Evolutionary conservation across 2,797 vertebrate genomes (phyloP), one percentile per base, ranked within the genome.

Genomic region (Brotula barbata): DNA sequence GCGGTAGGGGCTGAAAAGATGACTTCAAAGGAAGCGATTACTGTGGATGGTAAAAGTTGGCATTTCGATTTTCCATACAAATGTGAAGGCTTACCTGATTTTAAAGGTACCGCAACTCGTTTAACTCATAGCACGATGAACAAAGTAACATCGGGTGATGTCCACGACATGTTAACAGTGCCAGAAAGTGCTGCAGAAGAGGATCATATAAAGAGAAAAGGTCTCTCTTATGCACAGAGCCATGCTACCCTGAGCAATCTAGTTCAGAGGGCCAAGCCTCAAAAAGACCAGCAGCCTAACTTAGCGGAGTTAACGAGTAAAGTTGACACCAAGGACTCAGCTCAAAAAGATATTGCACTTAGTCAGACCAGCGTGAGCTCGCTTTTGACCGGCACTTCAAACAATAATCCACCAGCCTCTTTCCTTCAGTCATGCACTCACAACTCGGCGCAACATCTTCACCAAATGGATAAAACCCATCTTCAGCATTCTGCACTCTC

Each of bases 81-180:
- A 53, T 58, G 64, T 23, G 57, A 77, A 34, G 42, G 68, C 37
- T 14, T 23, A 43, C 69, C 67, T 58, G 52, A 60, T 48, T 73
- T 44, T 39, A 67, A 54, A 59, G 64, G 58, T 61, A 76, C 71
- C 51, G 13, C 10, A 6, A 48, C 78, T 76, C 66, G 73, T 72
- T 66, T 74, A 72, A 52, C 67, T 13, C 42, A 59, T 57, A 49
- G 47, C 43, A 51, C 65, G 52, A 58, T 74, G 60, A 71, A 71
- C 60, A 73, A 80, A 83, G 79, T 64, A 66, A 68, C 71, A 74
- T 80, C 83, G 73, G 75, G 46, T 55, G 59, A 41, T 58, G 59
- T 71, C 64, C 67, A 51, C 20, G 76, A 82, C 68, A 72, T 58
- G 71, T 61, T 53, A 46, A 48, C 69, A 67, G 71, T 49, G 60